Evolutionary conservation across 1,140 invertebrate species (phyloP).

Genomic region (Hylaeus volcanicus): DNA sequence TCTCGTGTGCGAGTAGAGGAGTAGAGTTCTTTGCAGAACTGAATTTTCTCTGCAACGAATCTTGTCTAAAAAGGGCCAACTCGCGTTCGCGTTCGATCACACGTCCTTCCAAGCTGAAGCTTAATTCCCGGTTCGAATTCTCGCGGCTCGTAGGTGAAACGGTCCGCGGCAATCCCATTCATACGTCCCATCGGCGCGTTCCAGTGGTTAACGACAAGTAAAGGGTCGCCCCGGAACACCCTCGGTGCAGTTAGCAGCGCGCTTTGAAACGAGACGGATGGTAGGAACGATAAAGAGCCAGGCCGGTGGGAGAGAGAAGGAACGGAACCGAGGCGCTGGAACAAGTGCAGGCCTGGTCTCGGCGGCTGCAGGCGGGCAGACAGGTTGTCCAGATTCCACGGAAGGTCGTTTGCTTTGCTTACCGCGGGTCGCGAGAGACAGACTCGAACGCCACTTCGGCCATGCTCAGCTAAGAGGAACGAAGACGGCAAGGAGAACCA

Average conservation of each 20-base stretch:
- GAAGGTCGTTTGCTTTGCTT: slow-evolving; percentile 82
- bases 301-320: slow-evolving; percentile 25
- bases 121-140: background rate
- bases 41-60: too few species aligned
- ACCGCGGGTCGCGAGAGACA: slow-evolving; percentile 75
- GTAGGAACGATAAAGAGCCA: slow-evolving; percentile 13
- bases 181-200: slow-evolving; percentile 22
- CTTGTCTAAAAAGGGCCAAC: too few species aligned
- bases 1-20: too few species aligned
- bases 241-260: slow-evolving; percentile 54
- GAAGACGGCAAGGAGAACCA: background rate
- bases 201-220: slow-evolving; percentile 57
- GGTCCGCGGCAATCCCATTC: slow-evolving; percentile 34
- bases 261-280: slow-evolving; percentile 54
- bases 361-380: slow-evolving; percentile 76
- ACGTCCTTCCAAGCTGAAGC: too few species aligned
- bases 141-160: slow-evolving; percentile 23
- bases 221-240: slow-evolving; percentile 62
- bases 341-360: slow-evolving; percentile 73
- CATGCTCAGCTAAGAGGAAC: slow-evolving; percentile 54
- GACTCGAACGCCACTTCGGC: slow-evolving; percentile 72
- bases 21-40: too few species aligned
- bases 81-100: too few species aligned
- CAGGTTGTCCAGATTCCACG: slow-evolving; percentile 81
- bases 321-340: slow-evolving; percentile 58